phyloP scores from a whole-genome alignment of 1,140 invertebrate genomes.

The Paramacrobiotus metropolitanus region DNA sequence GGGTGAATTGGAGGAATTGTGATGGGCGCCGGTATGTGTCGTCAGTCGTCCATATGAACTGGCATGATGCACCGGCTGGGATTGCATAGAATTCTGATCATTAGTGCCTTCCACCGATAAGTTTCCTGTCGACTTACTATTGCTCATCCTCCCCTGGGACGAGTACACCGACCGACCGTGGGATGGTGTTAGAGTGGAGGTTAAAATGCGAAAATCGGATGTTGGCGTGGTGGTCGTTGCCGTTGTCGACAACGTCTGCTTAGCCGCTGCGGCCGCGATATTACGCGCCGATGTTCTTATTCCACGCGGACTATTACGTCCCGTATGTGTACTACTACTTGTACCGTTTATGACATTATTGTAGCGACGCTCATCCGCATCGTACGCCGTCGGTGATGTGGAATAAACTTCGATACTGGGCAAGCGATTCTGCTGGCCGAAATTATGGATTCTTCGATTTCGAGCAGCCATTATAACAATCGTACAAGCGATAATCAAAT shows the following conservation, averaged over 20 bases:
- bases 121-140: not conserved
- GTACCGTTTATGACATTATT: not conserved
- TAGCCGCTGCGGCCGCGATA: too few relatives aligned
- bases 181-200: too few relatives aligned
- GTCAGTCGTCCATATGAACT: not conserved
- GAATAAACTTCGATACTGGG: not conserved
- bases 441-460: conserved; percentile 4
- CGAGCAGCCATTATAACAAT: too few relatives aligned
- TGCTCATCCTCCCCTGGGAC: not conserved
- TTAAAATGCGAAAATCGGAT: not conserved
- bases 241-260: too few relatives aligned
- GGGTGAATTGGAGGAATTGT: not conserved
- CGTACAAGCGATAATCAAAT: too few relatives aligned
- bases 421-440: not conserved
- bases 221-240: not conserved
- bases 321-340: not conserved
- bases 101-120: not conserved
- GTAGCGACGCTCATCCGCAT: not conserved
- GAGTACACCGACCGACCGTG: too few relatives aligned
- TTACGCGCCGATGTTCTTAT: too few relatives aligned
- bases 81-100: not conserved
- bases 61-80: not conserved
- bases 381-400: not conserved
- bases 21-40: not conserved
- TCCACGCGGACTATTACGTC: too few relatives aligned